Base-by-base conservation (phyloP, 2,113 vertebrate species). In the Genyomyrus donnyi region DNA sequence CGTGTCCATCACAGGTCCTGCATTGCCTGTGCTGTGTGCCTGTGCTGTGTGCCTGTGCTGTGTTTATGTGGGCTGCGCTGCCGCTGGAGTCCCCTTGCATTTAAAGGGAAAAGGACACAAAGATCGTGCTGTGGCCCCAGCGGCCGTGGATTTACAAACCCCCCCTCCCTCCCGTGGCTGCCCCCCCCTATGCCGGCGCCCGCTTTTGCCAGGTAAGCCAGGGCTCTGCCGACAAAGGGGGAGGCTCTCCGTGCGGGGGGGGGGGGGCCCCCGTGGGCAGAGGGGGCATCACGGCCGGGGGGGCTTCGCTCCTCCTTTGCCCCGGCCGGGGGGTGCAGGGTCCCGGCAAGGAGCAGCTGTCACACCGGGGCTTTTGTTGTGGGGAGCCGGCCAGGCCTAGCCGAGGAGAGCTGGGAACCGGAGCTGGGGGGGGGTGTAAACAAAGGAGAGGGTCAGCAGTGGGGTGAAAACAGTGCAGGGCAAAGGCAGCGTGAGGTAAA, bases 31-130 rank as follows among this genome's bases (percentile, higher is more conserved):
- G 89, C 91, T 93, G 92, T 91, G 92, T 90, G 91, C 90, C 92
- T 93, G 93, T 91, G 93, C 86, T 93, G 92, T 91, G 92, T 90
- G 91, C 90, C 92, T 93, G 93, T 91, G 93, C 86, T 87, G 92
- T 86, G 88, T 86, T 89, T 90, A 85, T 52, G 89, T 90, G 89
- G 88, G 50, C 77, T 88, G 89, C 87, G 84, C 46, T 90, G 90
- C 50, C n/a, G 46, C 35, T 9, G 10, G 31, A 52, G 89, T 3
- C 35, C 49, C 24, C 35, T 58, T 5, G 48, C 15, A 52, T 89
- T 85, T 62, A 89, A 85, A 89, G 88, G 77, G 89, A 89, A 83
- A 85, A 42, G 80, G 89, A 85, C 89, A 89, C 89, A 89, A 89
- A 89, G 89, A 80, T 85, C 27, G 77, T 24, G 35, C 77, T 35